phyloP scores from a whole-genome alignment of 2,797 vertebrate genomes.

The Masticophis lateralis region DNA sequence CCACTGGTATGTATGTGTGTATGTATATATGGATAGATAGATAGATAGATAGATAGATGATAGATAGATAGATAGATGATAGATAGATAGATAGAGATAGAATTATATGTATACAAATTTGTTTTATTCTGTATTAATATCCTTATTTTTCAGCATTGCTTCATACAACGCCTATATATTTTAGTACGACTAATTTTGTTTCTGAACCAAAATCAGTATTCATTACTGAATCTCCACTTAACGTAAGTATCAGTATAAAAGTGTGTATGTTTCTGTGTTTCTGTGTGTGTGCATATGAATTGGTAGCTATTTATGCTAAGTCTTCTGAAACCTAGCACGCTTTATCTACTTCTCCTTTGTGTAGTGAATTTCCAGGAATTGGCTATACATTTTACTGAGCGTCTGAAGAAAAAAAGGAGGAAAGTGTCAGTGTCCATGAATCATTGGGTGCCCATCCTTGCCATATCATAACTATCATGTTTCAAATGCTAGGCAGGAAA shows the following conservation, averaged over 20 bases:
- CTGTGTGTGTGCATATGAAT: background rate
- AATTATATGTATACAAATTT: background rate
- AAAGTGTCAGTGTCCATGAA: background rate
- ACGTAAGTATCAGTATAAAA: slow-evolving; percentile 2
- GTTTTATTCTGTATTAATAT: background rate
- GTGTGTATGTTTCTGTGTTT: background rate
- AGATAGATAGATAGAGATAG: no score
- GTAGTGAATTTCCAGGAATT: background rate
- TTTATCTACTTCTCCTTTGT: background rate
- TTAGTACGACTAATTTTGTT: background rate
- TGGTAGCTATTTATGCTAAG: background rate
- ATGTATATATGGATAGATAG: no score
- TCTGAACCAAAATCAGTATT: background rate
- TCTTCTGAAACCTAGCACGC: background rate
- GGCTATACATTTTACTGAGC: background rate
- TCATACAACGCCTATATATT: background rate
- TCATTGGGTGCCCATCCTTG: background rate
- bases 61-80: no score
- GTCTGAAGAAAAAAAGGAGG: background rate
- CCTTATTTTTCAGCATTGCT: background rate
- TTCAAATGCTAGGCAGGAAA: background rate
- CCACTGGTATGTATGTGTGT: no score
- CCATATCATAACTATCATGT: background rate
- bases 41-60: background rate
- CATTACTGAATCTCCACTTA: background rate